Percentiles rank a stretch among this genome's conserved stretches.
Conservation (phyloP, 1,140 invertebrate species). For the Monomorium pharaonis region DNA sequence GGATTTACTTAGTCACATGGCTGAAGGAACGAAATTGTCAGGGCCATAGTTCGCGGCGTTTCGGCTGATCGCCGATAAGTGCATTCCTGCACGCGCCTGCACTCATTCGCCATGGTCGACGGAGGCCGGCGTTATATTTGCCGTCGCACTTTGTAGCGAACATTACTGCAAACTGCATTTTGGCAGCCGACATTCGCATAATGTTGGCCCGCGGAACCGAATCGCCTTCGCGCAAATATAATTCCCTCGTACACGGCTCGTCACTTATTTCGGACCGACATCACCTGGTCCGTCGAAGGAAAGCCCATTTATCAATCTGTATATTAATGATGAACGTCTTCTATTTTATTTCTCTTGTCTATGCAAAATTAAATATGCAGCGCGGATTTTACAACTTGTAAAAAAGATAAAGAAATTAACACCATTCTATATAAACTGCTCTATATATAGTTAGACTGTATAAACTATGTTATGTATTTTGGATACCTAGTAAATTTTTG, state of each 20-base stretch:
- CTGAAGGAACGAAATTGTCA: neutral
- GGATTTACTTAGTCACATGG: neutral
- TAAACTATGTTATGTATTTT: neutral
- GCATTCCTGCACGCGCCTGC: neutral
- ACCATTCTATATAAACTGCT: neutral
- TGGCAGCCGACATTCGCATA: conserved; percentile 13
- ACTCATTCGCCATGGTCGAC: neutral
- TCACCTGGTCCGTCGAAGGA: neutral
- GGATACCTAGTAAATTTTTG: neutral
- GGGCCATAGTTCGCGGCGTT: neutral
- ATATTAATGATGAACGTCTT: neutral
- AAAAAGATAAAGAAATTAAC: neutral
- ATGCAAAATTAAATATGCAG: neutral
- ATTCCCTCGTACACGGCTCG: neutral
- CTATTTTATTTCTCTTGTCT: neutral
- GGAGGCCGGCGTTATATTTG: conserved; percentile 21
- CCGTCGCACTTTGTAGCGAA: conserved; percentile 30
- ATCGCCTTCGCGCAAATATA: conserved; percentile 17
- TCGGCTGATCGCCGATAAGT: conserved; percentile 1
- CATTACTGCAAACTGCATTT: conserved; percentile 18
- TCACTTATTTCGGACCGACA: neutral
- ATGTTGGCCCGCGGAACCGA: conserved; percentile 19
- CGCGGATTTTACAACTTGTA: neutral
- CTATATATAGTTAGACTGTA: neutral
- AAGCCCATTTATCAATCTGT: neutral